These are phyloP conservation scores for Hydra vulgaris DNA, from an alignment of 30 jellyfish, hydroid and myxozoan species.

Conservation along the genomic window DNA sequence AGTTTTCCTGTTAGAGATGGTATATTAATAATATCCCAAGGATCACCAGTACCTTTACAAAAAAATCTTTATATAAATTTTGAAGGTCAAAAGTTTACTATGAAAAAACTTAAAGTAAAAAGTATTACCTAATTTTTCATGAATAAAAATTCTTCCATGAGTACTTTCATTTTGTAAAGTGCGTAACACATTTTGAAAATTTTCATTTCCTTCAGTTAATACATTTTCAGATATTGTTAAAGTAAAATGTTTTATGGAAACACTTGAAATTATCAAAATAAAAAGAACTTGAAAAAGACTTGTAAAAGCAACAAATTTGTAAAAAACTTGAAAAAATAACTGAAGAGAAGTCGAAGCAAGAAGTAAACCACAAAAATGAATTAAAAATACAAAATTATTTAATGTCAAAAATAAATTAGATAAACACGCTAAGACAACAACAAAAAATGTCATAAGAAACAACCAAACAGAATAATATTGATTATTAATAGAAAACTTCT, in stretches of 20 bases:
- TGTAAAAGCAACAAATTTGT: neutral
- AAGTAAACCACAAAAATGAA: conserved; percentile 78
- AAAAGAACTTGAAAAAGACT: neutral
- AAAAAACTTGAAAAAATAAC: neutral
- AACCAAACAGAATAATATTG: conserved; percentile 6
- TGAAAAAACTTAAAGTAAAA: neutral
- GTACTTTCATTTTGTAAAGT: conserved; percentile 11
- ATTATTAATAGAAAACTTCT: neutral
- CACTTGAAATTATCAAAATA: neutral
- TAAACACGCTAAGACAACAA: neutral
- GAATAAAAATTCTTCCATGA: conserved; percentile 63
- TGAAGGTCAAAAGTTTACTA: too few species aligned
- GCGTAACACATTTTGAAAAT: conserved; percentile 15
- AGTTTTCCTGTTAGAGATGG: conserved; percentile 70
- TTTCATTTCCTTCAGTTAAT: conserved; percentile 37
- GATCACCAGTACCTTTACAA: conserved; percentile 57
- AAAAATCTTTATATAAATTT: neutral
- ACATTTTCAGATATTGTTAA: conserved; percentile 7
- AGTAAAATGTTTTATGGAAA: neutral
- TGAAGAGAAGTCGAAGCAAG: conserved; percentile 31
- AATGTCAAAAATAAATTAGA: neutral
- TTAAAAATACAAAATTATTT: conserved; percentile 1
- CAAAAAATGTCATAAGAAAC: neutral
- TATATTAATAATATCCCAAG: conserved; percentile 70
- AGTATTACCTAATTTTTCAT: conserved; percentile 47